These are phyloP conservation scores for Euura saliciscinereae DNA, from an alignment of 1,140 invertebrate species.

Conservation along the genomic window DNA sequence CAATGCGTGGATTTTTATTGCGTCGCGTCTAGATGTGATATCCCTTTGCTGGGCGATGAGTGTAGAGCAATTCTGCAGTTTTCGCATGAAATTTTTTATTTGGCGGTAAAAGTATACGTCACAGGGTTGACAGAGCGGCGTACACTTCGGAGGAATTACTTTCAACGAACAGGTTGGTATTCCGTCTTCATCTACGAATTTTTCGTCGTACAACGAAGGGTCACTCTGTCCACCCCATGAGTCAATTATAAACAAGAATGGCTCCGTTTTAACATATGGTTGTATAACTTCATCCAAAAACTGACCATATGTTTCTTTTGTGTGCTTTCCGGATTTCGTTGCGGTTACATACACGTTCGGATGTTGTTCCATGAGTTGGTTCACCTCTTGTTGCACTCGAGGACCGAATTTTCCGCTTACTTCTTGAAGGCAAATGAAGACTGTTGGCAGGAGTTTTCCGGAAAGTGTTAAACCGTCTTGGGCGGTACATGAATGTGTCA, in stretches of 20 bases:
- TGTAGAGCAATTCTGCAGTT: slow-evolving; percentile 19
- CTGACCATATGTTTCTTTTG: slow-evolving; percentile 19
- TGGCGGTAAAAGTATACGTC: slow-evolving; percentile 32
- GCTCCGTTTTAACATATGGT: slow-evolving; percentile 24
- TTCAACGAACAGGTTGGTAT: slow-evolving; percentile 21
- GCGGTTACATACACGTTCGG: slow-evolving; percentile 18
- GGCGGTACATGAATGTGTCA: slow-evolving; percentile 23
- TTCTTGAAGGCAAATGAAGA: slow-evolving; percentile 28
- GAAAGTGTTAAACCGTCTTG: slow-evolving; percentile 24
- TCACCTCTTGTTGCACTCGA: slow-evolving; percentile 18
- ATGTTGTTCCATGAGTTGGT: slow-evolving; percentile 19
- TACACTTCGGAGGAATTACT: slow-evolving; percentile 32
- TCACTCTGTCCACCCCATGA: slow-evolving; percentile 31
- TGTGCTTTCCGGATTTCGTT: slow-evolving; percentile 18
- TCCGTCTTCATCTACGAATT: slow-evolving; percentile 17
- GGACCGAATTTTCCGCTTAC: slow-evolving; percentile 24
- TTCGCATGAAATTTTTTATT: slow-evolving; percentile 30
- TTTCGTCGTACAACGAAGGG: slow-evolving; percentile 16
- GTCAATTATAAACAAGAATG: slow-evolving; percentile 32
- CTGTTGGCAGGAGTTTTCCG: slow-evolving; percentile 22
- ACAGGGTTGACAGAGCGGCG: slow-evolving; percentile 11
- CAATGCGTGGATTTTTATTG: slow-evolving; percentile 27
- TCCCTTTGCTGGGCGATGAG: slow-evolving; percentile 20
- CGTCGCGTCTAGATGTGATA: slow-evolving; percentile 18
- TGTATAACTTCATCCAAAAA: slow-evolving; percentile 22